phyloP scores from a whole-genome alignment of 92 coral and sea anemone genomes.

The Metridium senile region DNA sequence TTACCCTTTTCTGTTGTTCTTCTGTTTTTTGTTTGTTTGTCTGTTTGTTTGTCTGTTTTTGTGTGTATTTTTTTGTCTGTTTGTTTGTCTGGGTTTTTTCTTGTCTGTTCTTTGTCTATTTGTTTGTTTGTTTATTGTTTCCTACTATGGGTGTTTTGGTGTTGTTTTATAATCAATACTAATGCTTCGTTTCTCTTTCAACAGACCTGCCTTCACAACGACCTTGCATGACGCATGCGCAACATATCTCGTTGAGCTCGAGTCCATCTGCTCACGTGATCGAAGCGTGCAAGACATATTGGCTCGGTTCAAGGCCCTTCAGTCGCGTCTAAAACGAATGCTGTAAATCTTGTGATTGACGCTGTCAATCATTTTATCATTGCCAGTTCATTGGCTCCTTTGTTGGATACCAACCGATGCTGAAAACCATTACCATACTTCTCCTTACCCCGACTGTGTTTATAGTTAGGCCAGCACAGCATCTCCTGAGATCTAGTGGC shows the following conservation, averaged over 20 bases:
- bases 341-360: slow-evolving; percentile 33
- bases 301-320: slow-evolving; percentile 86
- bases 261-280: slow-evolving; percentile 93
- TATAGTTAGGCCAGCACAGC: too few relatives aligned
- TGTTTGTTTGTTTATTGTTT: not conserved
- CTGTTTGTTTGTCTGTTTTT: not conserved
- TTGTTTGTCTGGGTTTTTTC: not conserved
- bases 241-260: slow-evolving; percentile 91
- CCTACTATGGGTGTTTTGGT: not conserved
- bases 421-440: not conserved
- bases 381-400: not conserved
- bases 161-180: not conserved
- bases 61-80: not conserved
- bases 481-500: too few relatives aligned
- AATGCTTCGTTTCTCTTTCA: too few relatives aligned
- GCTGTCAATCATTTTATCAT: not conserved
- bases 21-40: too few relatives aligned
- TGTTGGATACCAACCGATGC: not conserved
- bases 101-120: too few relatives aligned
- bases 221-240: slow-evolving; percentile 98
- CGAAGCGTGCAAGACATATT: slow-evolving; percentile 83
- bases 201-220: slow-evolving; percentile 91
- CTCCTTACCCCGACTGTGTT: not conserved
- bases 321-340: slow-evolving; percentile 87
- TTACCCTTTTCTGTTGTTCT: too few relatives aligned